phyloP scores from a whole-genome alignment of 2,113 vertebrate species.

The Serinus canaria region DNA sequence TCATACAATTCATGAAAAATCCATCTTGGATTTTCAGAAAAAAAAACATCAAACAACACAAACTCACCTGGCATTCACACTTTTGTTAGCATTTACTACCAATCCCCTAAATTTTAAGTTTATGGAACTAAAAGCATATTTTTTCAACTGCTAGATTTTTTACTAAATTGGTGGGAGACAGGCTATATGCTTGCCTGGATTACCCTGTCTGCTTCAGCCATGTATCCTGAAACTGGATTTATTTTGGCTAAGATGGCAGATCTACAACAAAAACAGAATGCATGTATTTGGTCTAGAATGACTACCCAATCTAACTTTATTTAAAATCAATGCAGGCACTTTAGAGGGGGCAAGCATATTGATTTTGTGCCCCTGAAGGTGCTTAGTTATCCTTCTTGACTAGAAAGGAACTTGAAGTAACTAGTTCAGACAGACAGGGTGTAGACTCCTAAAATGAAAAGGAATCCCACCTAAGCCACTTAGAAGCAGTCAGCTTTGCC shows the following conservation, averaged over 20 bases:
- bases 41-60: too few relatives aligned
- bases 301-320: neutral
- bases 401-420: neutral
- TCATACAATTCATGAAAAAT: neutral
- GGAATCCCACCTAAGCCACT: neutral
- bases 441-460: neutral
- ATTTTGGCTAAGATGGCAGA: neutral
- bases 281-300: neutral
- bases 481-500: neutral
- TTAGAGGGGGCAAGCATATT: neutral
- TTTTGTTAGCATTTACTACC: neutral
- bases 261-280: fast-evolving
- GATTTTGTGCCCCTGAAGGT: neutral
- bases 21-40: neutral
- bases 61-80: neutral
- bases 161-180: neutral
- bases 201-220: neutral
- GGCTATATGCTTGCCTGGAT: neutral
- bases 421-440: neutral
- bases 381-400: neutral
- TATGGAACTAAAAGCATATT: fast-evolving
- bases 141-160: neutral
- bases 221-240: neutral
- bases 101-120: neutral
- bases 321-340: neutral